Base-by-base conservation (phyloP, 2,113 vertebrate genomes). In the Entomyzon cyanotis region DNA sequence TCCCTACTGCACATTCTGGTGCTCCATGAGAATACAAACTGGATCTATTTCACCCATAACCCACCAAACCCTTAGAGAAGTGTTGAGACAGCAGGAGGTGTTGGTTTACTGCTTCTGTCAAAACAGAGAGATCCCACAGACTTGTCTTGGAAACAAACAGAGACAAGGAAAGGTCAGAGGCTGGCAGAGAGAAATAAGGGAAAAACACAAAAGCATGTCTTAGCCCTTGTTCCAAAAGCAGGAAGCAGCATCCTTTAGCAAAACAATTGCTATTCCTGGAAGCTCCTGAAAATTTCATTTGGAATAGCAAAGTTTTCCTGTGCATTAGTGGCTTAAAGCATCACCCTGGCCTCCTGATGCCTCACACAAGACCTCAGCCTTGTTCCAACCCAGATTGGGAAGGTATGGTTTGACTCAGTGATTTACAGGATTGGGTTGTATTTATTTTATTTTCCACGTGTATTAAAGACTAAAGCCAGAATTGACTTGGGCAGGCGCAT, bases 1-100 rank as follows among this genome's bases (percentile, higher is more conserved):
- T 92, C 73, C 87, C n/a, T 65, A 81, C 83, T 63, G 91, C 76
- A 94, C 56, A 41, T 33, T 79, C n/a, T 84, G 52, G n/a, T 89
- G 37, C n/a, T 93, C 46, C 53, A 2, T 74, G 74, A 74, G 74
- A 82, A 79, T 71, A 78, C 30, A 68, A 93, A 84, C 21, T 52
- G 14, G 22, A 77, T 46, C 21, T 62, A 53, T 62, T 89, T 92
- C 76, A 78, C n/a, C 82, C n/a, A 44, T 68, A 86, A 86, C 28
- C 28, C 64, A 71, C 10, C 30, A 89, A 81, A 33, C 15, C 46
- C 33, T 74, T 65, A 55, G 30, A 15, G 55, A 80, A 83, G 67
- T 23, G 30, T 22, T 79, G 49, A 80, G 23, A 79, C 78, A 87
- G 67, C 21, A 83, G 27, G 27, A 68, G 59, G 19, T 55, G 25